Conservation (phyloP, 2,888 invertebrate species). For the Hydropsyche betteni region DNA sequence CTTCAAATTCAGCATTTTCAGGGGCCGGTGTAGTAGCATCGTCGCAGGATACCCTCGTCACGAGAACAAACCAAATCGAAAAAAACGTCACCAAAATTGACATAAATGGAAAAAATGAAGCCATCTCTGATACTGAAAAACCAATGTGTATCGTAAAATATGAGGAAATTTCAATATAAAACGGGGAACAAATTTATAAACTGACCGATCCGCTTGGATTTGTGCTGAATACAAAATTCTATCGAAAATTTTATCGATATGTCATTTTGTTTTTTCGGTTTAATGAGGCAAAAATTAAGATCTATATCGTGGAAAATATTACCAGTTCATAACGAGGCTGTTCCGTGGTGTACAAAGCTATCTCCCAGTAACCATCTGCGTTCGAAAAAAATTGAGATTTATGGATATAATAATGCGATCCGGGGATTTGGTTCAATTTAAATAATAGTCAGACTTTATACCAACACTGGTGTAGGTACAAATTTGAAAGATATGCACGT, state of each 20-base stretch:
- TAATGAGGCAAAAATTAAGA: background rate
- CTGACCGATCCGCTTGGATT: too few relatives aligned
- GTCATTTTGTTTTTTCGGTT: background rate
- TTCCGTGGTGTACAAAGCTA: background rate
- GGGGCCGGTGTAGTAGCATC: constrained; percentile 39
- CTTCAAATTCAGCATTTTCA: constrained; percentile 57
- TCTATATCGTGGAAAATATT: constrained; percentile 4
- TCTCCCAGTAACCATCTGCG: constrained; percentile 14
- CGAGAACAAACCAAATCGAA: background rate
- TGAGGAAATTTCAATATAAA: too few relatives aligned
- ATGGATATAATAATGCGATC: constrained; percentile 19
- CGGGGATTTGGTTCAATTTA: constrained; percentile 19
- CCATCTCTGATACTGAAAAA: background rate
- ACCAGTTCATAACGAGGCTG: background rate
- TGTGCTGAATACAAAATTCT: too few relatives aligned
- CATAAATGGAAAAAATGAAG: background rate
- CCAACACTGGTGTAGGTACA: too few relatives aligned
- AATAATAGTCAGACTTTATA: background rate
- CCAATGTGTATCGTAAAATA: too few relatives aligned
- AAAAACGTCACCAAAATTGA: constrained; percentile 4
- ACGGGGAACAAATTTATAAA: too few relatives aligned
- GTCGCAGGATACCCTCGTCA: constrained; percentile 14
- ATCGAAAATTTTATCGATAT: background rate
- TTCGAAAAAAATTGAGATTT: constrained; percentile 25
- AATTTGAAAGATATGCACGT: too few relatives aligned